Evolutionary conservation across 2,888 invertebrate species (phyloP), one percentile per base, ranked within the genome.

Genomic region (Erpobdella octoculata): DNA sequence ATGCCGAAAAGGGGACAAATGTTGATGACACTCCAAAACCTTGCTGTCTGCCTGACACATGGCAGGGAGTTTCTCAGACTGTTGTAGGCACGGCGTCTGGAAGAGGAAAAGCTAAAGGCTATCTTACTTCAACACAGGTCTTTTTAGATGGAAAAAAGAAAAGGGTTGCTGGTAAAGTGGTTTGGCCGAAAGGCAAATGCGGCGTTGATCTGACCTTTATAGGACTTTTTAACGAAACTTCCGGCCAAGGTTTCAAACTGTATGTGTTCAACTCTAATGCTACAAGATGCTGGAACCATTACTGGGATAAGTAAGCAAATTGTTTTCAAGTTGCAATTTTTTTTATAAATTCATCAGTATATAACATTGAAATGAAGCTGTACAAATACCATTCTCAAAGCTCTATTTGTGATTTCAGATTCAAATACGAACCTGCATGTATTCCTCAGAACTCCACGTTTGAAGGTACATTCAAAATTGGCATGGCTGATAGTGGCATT

Each of bases 21-120:
- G n/a, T n/a, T n/a, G n/a, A n/a, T n/a, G 46, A 37, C n/a, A 58
- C 33, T 9, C 69, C 69, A 18, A 69, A 69, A 58, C 69, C 69
- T 2, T 69, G 69, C 31, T 69, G 69, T 31, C 46, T 69, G n/a
- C 69, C 69, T 28, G 69, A 69, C 21, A 36, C 37, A 35, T 69
- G 69, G 69, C 46, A 69, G 33, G 69, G 69, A 18, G 33, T 58
- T 21, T 33, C 58, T 25, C 33, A 58, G 21, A n/a, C 69, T n/a
- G 25, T 35, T 28, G 33, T 69, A 18, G 62, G 33, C 6, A 33
- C n/a, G 5, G 1, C 62, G 33, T 18, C 21, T 5, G 35, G 62
- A 28, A 62, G 5, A 35, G 62, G 62, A 33, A 28, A n/a, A n/a
- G 33, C 35, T 31, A 28, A 9, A 3, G 33, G 46, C 48, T 9